A percentile compares a stretch with the other conserved stretches of the same genome.
Evolutionary conservation across 2,113 vertebrate species (phyloP).

Genomic region (Xenotilapia longispinis): DNA sequence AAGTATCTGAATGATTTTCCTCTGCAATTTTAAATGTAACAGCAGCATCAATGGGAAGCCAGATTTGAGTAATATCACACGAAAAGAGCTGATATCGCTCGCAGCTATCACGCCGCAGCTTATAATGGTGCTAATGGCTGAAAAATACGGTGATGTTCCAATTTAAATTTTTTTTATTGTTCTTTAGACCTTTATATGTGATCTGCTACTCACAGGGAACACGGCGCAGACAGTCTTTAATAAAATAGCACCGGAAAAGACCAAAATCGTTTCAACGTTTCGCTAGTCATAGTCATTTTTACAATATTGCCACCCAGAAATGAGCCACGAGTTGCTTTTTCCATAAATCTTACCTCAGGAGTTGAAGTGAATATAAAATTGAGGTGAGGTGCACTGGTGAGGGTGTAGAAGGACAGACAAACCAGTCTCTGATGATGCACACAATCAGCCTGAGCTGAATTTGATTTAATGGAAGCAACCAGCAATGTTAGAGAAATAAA

Average conservation of each 20-base stretch:
- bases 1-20: not conserved
- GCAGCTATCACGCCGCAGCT: not conserved
- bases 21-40: not conserved
- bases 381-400: not conserved
- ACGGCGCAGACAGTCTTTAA: not conserved
- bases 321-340: not conserved
- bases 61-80: not conserved
- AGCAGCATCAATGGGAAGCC: not conserved
- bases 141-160: not conserved
- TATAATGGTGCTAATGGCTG: not conserved
- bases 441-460: not conserved
- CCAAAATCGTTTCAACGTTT: not conserved
- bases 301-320: not conserved
- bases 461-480: not conserved
- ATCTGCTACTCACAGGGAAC: not conserved
- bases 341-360: not conserved
- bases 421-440: not conserved
- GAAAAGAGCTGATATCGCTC: not conserved
- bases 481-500: not conserved
- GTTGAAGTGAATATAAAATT: not conserved
- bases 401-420: not conserved
- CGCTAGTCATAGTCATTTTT: not conserved
- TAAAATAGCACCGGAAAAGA: not conserved
- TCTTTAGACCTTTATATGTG: not conserved
- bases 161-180: accelerated